These are phyloP conservation scores for Mylabris phalerata DNA, from an alignment of 1,140 invertebrate genomes.

Conservation along the genomic window DNA sequence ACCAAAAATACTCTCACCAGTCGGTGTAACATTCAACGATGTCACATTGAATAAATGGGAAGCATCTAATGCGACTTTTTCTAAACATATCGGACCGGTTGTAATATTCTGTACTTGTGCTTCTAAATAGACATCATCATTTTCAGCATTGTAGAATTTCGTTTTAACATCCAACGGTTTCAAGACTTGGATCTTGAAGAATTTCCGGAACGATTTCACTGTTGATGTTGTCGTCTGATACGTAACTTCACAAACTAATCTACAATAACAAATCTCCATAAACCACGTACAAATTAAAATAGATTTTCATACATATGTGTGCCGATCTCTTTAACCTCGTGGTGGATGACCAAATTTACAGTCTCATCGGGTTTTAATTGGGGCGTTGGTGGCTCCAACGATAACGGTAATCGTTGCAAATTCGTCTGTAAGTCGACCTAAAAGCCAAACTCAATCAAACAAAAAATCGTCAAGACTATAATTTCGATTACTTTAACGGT, in stretches of 20 bases:
- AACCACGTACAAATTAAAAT: background rate
- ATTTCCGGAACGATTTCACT: slow-evolving; percentile 80
- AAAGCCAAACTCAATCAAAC: no score
- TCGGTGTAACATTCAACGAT: slow-evolving; percentile 56
- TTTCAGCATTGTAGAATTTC: slow-evolving; percentile 96
- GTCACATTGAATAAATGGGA: slow-evolving; percentile 77
- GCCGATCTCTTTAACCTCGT: slow-evolving; percentile 97
- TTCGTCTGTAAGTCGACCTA: slow-evolving; percentile 78
- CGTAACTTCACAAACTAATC: slow-evolving; percentile 91
- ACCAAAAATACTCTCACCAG: slow-evolving; percentile 73
- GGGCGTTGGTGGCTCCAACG: slow-evolving; percentile 54
- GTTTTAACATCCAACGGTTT: slow-evolving; percentile 98
- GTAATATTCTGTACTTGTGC: slow-evolving; percentile 96
- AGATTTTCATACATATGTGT: slow-evolving; percentile 80
- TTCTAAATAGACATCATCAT: slow-evolving; percentile 94
- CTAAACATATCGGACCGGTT: slow-evolving; percentile 78
- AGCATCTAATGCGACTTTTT: slow-evolving; percentile 87
- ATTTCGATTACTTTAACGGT: slow-evolving; percentile 59
- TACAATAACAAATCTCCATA: slow-evolving; percentile 43
- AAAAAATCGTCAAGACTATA: slow-evolving; percentile 2
- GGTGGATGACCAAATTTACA: slow-evolving; percentile 90
- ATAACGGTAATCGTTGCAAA: slow-evolving; percentile 73
- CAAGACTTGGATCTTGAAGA: slow-evolving; percentile 97
- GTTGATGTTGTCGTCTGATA: slow-evolving; percentile 70
- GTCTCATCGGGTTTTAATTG: slow-evolving; percentile 76